A percentile compares a stretch with the other conserved stretches of the same genome.
phyloP scores from a whole-genome alignment of 2,888 invertebrate species.

The Julus scanicus region DNA sequence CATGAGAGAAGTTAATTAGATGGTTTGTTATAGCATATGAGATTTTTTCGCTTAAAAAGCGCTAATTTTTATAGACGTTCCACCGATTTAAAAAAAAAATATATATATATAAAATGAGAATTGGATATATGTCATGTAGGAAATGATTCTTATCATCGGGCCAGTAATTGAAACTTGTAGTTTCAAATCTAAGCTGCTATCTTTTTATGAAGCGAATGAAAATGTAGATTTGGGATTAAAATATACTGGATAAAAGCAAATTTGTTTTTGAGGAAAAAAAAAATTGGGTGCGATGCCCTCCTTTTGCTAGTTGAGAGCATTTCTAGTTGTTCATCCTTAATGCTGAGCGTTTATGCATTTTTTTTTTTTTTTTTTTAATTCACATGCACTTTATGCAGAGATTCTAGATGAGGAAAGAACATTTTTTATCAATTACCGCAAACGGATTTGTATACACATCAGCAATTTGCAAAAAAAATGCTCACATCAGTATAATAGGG shows the following conservation, averaged over 20 bases:
- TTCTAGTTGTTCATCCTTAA: not conserved
- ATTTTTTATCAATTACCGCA: not conserved
- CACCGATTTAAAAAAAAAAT: not conserved
- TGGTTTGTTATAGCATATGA: not conserved
- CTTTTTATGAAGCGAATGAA: constrained; percentile 47
- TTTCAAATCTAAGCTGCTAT: not conserved
- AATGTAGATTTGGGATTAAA: constrained; percentile 45
- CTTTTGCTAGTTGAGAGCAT: not conserved
- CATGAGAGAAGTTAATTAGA: not conserved
- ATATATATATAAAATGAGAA: not conserved
- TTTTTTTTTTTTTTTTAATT: not conserved
- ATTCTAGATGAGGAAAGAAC: not conserved
- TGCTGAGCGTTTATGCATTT: not conserved
- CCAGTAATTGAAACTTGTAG: constrained; percentile 36
- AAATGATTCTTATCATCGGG: constrained; percentile 9
- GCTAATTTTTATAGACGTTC: not conserved
- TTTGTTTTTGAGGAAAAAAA: not conserved
- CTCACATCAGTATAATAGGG: constrained; percentile 1
- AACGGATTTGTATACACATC: constrained; percentile 1
- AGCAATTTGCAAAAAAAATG: not conserved
- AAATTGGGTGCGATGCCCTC: constrained; percentile 9
- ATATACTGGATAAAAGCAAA: not conserved
- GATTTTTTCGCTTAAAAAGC: constrained; percentile 3
- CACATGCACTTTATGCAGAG: not conserved
- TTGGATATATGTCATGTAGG: not conserved